Conservation (phyloP, 2,888 invertebrate species). For the Megastigmus dorsalis region DNA sequence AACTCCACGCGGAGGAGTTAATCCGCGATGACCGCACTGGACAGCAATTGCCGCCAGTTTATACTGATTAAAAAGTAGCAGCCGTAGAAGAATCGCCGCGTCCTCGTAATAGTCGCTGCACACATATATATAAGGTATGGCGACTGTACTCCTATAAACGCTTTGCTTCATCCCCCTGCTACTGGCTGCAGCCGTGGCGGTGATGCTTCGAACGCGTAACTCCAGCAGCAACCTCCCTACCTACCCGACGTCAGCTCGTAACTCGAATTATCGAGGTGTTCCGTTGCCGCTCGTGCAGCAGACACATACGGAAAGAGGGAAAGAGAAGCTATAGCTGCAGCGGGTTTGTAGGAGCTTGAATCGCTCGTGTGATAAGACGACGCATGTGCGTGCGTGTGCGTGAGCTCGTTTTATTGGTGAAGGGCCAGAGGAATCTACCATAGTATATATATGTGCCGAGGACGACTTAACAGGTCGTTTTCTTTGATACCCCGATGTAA, state of each 20-base stretch:
- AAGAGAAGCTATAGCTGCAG: not conserved
- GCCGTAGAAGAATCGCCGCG: not conserved
- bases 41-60: conserved; percentile 37
- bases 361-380: conserved; percentile 1
- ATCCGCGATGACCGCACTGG: not conserved
- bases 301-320: no score
- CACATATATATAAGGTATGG: not conserved
- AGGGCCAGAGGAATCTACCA: not conserved
- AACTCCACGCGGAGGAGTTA: no score
- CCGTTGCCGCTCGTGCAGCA: not conserved
- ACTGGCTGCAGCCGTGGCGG: no score
- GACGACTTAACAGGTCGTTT: conserved; percentile 65
- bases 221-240: not conserved
- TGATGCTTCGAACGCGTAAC: no score
- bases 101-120: no score
- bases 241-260: conserved; percentile 30
- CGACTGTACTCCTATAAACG: conserved; percentile 27
- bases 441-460: not conserved
- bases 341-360: conserved; percentile 2
- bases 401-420: conserved; percentile 38
- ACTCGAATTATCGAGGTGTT: conserved; percentile 51
- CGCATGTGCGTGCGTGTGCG: not conserved
- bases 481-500: conserved; percentile 61
- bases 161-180: not conserved
- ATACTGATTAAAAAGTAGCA: conserved; percentile 49